Evolutionary conservation across 2,888 invertebrate species (phyloP).

Genomic region (Hypomecis punctinalis): DNA sequence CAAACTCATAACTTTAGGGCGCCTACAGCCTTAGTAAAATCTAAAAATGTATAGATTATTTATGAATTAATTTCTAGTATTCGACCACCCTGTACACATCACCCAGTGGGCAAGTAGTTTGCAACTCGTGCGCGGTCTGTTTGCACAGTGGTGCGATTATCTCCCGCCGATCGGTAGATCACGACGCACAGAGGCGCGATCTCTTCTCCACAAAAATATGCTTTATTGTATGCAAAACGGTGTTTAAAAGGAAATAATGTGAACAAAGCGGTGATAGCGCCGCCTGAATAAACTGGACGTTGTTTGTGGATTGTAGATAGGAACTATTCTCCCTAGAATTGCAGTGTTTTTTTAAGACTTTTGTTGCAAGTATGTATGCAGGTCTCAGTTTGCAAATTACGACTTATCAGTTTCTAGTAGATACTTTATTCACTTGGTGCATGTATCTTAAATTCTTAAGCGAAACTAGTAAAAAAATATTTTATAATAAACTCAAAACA

Average conservation of each 20-base stretch:
- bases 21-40: no score
- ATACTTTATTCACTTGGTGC: no score
- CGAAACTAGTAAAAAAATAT: no score
- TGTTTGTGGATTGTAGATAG: slow-evolving; percentile 9
- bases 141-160: slow-evolving; percentile 70
- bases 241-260: slow-evolving; percentile 40
- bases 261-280: slow-evolving; percentile 21
- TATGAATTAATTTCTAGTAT: no score
- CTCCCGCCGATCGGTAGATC: slow-evolving; percentile 64
- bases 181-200: slow-evolving; percentile 48
- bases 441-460: no score
- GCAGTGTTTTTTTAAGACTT: no score
- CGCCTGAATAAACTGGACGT: slow-evolving; percentile 2
- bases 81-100: slow-evolving; percentile 47
- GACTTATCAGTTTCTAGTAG: no score
- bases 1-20: no score
- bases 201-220: slow-evolving; percentile 43
- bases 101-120: slow-evolving; percentile 43
- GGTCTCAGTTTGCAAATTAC: no score
- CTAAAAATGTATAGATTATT: no score
- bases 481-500: no score
- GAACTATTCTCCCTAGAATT: background rate
- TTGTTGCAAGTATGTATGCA: no score
- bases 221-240: slow-evolving; percentile 46
- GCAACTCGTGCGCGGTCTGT: slow-evolving; percentile 67